A percentile compares a stretch with the other conserved stretches of the same genome.
phyloP scores from a whole-genome alignment of 2,797 vertebrate species.

The Cryptoprocta ferox region DNA sequence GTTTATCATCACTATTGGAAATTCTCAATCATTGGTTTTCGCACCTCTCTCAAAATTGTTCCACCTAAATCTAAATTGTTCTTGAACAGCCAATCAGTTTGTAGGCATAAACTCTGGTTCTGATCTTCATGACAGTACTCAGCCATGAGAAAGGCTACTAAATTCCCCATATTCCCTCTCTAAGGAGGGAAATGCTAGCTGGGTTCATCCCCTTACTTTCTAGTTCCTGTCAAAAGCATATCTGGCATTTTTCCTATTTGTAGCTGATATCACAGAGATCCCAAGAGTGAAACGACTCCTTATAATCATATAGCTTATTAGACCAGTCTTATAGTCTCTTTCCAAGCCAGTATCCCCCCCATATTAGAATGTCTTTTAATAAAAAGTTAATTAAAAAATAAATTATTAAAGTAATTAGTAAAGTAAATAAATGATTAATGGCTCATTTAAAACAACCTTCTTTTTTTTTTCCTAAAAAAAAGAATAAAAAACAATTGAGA shows the following conservation, averaged over 20 bases:
- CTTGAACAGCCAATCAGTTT: not conserved
- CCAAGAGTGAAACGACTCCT: not conserved
- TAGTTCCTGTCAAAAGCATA: not conserved
- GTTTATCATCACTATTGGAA: not conserved
- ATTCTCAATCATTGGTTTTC: not conserved
- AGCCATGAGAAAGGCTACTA: not conserved
- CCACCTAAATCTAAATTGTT: not conserved
- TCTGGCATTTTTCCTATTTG: not conserved
- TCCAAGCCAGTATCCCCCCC: not conserved
- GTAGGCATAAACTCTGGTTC: not conserved
- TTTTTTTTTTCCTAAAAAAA: not conserved
- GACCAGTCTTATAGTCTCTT: not conserved
- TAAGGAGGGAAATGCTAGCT: not conserved
- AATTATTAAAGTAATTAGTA: constrained; percentile 56
- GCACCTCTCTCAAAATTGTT: not conserved
- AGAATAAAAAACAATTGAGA: not conserved
- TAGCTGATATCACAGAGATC: not conserved
- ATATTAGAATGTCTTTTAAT: constrained; percentile 37
- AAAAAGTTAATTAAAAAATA: constrained; percentile 63
- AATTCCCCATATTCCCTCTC: not conserved
- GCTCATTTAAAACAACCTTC: constrained; percentile 54
- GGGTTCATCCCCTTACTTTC: not conserved
- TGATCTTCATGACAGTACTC: not conserved
- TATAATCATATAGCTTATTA: not conserved
- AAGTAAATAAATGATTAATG: constrained; percentile 61